Evolutionary conservation across 2,113 vertebrate species (phyloP), one percentile per base, ranked within the genome.

Genomic region (Tupaia chinensis): DNA sequence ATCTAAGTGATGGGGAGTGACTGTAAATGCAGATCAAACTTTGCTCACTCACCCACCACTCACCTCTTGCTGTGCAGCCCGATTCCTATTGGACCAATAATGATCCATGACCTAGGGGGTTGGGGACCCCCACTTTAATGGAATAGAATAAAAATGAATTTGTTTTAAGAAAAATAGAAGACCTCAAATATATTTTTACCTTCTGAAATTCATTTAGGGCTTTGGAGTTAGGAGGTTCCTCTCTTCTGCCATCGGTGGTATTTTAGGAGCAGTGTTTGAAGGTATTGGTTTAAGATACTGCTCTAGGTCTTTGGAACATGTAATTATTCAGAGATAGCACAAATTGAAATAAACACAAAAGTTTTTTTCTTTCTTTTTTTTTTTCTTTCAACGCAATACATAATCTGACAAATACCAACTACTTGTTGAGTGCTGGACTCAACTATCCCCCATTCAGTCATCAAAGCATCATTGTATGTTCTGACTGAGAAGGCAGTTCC

Each of bases 121-220:
- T 44, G 44, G 44, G 44, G 44, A 44, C 44, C 44, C 44, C 44
- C 4, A 44, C 32, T 44, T 66, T 68, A 58, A 44, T 90, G 58
- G 16, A 77, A 27, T 72, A 54, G n/a, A 19, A 14, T 78, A 14
- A 58, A 89, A 66, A 89, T 72, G 54, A 87, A 86, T 80, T 65
- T 27, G 12, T 27, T 97, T 92, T 82, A 82, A 82, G 32, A 68
- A 61, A 92, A 95, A n/a, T 53, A 16, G 17, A 19, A 72, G 20
- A n/a, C 9, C 9, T 89, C 19, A 66, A 32, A 32, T 76, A 29
- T 27, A 56, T 72, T 54, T 93, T 82, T 76, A 32, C n/a, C 32
- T 88, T 63, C 54, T n/a, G 19, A 81, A 69, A 82, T 25, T 11
- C 54, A 53, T 29, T 63, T 32, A 63, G 54, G 32, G 17, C 10